phyloP scores from a whole-genome alignment of 2,797 vertebrate genomes.

The Coilia nasus region DNA sequence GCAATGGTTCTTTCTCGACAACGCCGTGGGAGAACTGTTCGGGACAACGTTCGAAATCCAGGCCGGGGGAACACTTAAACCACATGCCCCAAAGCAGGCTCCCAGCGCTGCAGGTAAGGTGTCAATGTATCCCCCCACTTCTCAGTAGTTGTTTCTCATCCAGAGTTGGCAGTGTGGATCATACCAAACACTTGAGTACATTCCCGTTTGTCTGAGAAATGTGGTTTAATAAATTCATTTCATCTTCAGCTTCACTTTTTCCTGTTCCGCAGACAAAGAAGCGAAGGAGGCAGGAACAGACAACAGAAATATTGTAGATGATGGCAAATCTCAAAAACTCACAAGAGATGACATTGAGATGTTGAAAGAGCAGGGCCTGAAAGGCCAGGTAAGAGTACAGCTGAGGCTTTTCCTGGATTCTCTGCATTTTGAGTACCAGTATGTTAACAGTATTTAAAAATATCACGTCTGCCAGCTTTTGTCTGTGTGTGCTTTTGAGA shows the following conservation, averaged over 20 bases:
- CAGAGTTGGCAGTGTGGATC: not conserved
- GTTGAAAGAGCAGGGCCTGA: conserved; percentile 95
- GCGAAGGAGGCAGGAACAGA: conserved; percentile 90
- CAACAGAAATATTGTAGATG: conserved; percentile 96
- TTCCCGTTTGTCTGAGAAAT: not conserved
- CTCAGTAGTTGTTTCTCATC: not conserved
- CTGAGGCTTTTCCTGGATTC: not conserved
- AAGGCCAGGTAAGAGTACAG: conserved; percentile 86
- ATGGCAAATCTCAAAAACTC: conserved; percentile 97
- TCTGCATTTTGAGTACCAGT: not conserved
- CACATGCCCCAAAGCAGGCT: conserved; percentile 68
- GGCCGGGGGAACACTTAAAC: conserved; percentile 82
- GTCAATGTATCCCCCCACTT: not conserved
- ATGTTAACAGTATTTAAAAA: not conserved
- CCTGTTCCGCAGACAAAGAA: conserved; percentile 68
- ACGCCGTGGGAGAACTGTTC: conserved; percentile 85
- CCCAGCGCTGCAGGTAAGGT: conserved; percentile 76
- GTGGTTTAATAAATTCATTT: not conserved
- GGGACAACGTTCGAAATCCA: conserved; percentile 89
- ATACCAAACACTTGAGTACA: not conserved
- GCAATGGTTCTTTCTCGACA: conserved; percentile 94
- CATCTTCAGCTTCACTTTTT: not conserved
- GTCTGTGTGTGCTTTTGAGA: not conserved
- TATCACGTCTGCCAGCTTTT: not conserved
- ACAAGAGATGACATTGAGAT: conserved; percentile 97